Evolutionary conservation across 2,888 invertebrate species (phyloP), one percentile per base, ranked within the genome.

Genomic region (Liopterus haemorrhoidalis): DNA sequence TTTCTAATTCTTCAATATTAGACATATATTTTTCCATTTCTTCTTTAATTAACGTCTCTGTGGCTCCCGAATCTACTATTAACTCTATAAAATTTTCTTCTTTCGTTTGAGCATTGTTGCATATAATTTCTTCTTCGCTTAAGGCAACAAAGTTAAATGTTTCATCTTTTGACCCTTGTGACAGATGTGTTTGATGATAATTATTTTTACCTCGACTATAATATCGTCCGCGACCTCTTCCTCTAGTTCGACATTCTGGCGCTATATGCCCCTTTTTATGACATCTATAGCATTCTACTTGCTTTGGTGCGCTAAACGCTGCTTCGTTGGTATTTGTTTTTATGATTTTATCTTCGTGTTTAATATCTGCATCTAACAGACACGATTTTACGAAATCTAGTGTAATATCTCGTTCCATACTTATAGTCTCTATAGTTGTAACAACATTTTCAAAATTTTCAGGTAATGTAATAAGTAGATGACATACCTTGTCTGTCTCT

Each of bases 371-470:
- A 4, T 30, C 31, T 21, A 40, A 20, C 12, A 40, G n/a, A 21
- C 40, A 19, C 4, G 22, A 16, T 30, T 40, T 30, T 2, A 40
- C 14, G 31, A 40, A 40, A 11, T 40, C 40, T 40, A 40, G 15
- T 5, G 28, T 19, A 14, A 40, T 21, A 9, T 33, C 14, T n/a
- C 25, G 42, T 27, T 46, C 50, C 22, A 53, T 27, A n/a, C n/a
- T n/a, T n/a, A n/a, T n/a, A 11, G 56, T 57, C 49, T 58, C 56
- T 15, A 58, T 46, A 5, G 52, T 52, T 14, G 55, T 57, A 22
- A 57, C 54, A 12, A 59, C 53, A 12, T 48, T 41, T 16, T 58
- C 49, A 42, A 51, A 57, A 15, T 46, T 31, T 11, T 51, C 48
- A 35, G 46, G 47, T 28, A 58, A 30, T 22, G 52, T 44, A 32